Evolutionary conservation across 2,888 invertebrate genomes (phyloP).

Genomic region (Zhengitettix transpicula): DNA sequence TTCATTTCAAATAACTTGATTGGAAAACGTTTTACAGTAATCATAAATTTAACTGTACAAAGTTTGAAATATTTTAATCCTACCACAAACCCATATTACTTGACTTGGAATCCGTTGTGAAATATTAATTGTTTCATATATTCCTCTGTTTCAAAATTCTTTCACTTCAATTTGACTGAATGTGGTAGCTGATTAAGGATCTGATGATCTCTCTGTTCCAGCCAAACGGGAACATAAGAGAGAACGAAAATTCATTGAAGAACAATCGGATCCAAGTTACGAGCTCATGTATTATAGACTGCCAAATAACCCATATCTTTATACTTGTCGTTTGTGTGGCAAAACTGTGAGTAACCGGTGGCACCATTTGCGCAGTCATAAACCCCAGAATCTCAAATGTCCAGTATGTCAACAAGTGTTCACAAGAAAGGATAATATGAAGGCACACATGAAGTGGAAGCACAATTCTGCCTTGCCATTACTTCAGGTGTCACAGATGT

Average conservation of each 20-base stretch:
- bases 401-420: conserved; percentile 43
- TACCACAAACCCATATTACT: too few relatives aligned
- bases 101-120: too few relatives aligned
- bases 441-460: conserved; percentile 46
- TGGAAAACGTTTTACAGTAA: too few relatives aligned
- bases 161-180: too few relatives aligned
- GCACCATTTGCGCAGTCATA: conserved; percentile 49
- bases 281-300: conserved; percentile 7
- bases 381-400: conserved; percentile 43
- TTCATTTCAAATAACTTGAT: too few relatives aligned
- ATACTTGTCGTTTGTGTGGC: conserved; percentile 43
- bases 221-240: conserved; percentile 5
- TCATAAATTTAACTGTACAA: too few relatives aligned
- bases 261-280: conserved; percentile 4
- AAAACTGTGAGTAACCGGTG: conserved; percentile 49
- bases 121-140: too few relatives aligned
- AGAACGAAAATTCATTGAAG: conserved; percentile 1
- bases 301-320: conserved; percentile 20
- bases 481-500: too few relatives aligned
- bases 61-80: too few relatives aligned
- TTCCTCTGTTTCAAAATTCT: too few relatives aligned
- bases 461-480: conserved; percentile 21
- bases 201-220: background rate
- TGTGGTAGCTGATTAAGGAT: too few relatives aligned
- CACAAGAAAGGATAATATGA: conserved; percentile 49